These are phyloP conservation scores for Trichonephila inaurata DNA, from an alignment of 1,140 invertebrate genomes.

Conservation along the genomic window DNA sequence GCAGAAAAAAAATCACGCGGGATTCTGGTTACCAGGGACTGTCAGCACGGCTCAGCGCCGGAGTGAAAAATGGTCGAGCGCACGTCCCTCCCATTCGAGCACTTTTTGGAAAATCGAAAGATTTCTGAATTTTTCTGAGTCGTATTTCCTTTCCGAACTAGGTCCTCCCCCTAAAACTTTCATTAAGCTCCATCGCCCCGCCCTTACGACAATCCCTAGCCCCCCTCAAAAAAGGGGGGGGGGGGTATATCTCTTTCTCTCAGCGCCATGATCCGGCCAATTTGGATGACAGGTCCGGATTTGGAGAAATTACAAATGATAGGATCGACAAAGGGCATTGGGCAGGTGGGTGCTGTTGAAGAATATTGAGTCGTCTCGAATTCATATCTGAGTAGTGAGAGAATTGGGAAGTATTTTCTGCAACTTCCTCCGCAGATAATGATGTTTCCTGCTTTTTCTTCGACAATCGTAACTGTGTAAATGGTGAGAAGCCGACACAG, in stretches of 20 bases:
- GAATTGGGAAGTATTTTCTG: constrained; percentile 2
- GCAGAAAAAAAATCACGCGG: constrained; percentile 1
- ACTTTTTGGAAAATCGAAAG: constrained; percentile 40
- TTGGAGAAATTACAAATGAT: constrained; percentile 70
- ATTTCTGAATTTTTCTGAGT: constrained; percentile 54
- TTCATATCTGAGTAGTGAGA: constrained; percentile 10
- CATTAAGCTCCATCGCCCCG: constrained; percentile 32
- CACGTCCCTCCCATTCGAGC: constrained; percentile 32
- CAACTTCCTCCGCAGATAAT: constrained; percentile 29
- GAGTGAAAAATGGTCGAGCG: constrained; percentile 55
- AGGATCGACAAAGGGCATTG: constrained; percentile 46
- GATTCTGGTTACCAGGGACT: constrained; percentile 55
- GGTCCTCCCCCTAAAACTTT: constrained; percentile 26
- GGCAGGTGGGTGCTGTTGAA: too few species aligned
- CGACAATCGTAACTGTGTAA: not conserved
- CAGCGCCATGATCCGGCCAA: not conserved
- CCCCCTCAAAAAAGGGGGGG: not conserved
- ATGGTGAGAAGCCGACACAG: constrained; percentile 29
- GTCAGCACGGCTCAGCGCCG: constrained; percentile 36
- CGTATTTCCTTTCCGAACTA: constrained; percentile 37
- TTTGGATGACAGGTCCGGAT: constrained; percentile 62
- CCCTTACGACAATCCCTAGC: not conserved
- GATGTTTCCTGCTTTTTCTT: constrained; percentile 69
- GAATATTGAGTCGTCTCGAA: not conserved
- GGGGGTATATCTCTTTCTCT: not conserved